phyloP scores from a whole-genome alignment of 2,113 vertebrate species.

The Tiliqua scincoides region DNA sequence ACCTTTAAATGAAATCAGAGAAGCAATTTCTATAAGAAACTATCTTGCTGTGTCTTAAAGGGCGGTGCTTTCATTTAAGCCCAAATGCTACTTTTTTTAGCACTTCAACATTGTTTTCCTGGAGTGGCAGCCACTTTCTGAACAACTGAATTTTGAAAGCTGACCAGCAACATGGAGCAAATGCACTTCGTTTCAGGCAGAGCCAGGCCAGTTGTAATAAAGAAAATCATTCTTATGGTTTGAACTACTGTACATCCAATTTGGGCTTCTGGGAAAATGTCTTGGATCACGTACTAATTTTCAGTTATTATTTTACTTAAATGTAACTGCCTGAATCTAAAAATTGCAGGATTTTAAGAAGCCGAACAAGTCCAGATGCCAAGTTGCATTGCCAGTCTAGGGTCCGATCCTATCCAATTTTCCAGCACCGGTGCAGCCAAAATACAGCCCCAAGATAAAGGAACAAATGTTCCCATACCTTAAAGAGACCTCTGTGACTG shows the following conservation, averaged over 20 bases:
- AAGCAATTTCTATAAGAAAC: background rate
- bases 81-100: conserved; percentile 6
- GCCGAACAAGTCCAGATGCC: background rate
- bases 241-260: background rate
- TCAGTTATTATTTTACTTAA: background rate
- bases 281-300: background rate
- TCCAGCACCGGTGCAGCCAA: too few relatives aligned
- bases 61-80: background rate
- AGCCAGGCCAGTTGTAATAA: background rate
- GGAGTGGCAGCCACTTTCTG: conserved; percentile 18
- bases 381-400: background rate
- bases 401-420: too few relatives aligned
- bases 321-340: background rate
- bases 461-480: too few relatives aligned
- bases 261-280: background rate
- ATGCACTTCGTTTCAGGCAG: background rate
- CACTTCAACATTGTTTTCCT: conserved; percentile 22
- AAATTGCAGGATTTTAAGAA: background rate
- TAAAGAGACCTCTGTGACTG: too few relatives aligned
- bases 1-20: background rate
- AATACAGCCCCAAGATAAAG: too few relatives aligned
- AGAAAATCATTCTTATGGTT: conserved; percentile 2
- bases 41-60: fast-evolving
- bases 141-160: conserved; percentile 24
- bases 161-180: background rate